Percentiles rank a stretch among this genome's conserved stretches.
phyloP scores from a whole-genome alignment of 2,113 vertebrate species.

The Dendrocopos noguchii region DNA sequence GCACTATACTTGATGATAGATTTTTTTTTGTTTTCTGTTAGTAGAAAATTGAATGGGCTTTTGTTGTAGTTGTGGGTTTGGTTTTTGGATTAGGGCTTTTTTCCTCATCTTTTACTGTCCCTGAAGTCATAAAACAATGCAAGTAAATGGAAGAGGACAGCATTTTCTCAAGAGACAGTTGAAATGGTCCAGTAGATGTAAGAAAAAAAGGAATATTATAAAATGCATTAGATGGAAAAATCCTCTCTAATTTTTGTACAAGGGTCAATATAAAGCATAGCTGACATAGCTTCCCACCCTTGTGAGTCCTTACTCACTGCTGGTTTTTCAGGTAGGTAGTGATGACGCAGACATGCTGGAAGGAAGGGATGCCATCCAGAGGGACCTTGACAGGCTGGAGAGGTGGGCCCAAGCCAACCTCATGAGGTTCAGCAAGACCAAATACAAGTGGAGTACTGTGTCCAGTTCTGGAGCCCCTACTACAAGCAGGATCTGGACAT shows the following conservation, averaged over 20 bases:
- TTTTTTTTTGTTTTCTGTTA: not conserved
- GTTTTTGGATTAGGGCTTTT: rapidly evolving
- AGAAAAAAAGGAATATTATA: not conserved
- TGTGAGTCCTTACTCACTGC: too few relatives aligned
- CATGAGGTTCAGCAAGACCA: too few relatives aligned
- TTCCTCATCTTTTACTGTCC: rapidly evolving
- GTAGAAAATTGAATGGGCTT: rapidly evolving
- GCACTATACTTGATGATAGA: rapidly evolving
- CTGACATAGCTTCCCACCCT: too few relatives aligned
- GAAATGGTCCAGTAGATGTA: not conserved
- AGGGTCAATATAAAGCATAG: not conserved
- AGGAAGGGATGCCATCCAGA: too few relatives aligned
- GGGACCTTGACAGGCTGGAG: too few relatives aligned
- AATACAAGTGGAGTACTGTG: too few relatives aligned
- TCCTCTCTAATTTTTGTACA: not conserved
- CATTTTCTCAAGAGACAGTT: not conserved
- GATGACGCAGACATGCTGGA: too few relatives aligned
- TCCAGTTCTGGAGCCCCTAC: too few relatives aligned
- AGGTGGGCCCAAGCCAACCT: too few relatives aligned
- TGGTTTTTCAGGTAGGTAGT: too few relatives aligned
- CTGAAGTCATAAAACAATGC: not conserved
- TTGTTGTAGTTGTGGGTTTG: not conserved
- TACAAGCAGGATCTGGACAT: too few relatives aligned
- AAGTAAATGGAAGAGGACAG: not conserved
- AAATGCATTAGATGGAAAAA: not conserved